Conservation (phyloP, 2,888 invertebrate species). For the Diarsia brunnea region DNA sequence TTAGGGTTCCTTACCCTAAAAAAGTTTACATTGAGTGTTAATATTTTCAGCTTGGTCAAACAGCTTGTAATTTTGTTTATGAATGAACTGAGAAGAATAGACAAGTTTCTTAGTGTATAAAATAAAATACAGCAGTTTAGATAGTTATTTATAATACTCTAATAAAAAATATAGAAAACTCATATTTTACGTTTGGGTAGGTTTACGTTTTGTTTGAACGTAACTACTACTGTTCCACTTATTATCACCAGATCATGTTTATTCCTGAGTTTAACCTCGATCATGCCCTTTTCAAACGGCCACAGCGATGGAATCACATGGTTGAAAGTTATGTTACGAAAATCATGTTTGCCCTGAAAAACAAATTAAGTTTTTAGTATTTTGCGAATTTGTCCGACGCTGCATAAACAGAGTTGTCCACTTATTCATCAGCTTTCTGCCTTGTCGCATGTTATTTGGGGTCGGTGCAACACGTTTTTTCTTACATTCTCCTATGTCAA, state of each 20-base stretch:
- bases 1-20: no score
- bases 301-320: constrained; percentile 2
- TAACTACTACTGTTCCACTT: neutral
- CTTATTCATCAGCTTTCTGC: no score
- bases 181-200: neutral
- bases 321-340: constrained; percentile 14
- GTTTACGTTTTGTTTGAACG: constrained; percentile 16
- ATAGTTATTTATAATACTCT: neutral
- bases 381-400: neutral
- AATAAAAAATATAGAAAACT: neutral
- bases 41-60: no score
- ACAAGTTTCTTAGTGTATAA: neutral
- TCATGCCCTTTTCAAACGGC: constrained; percentile 34
- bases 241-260: neutral
- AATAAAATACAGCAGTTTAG: neutral
- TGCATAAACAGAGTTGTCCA: no score
- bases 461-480: no score
- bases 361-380: neutral
- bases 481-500: no score
- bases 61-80: no score
- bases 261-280: neutral
- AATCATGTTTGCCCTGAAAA: constrained; percentile 12
- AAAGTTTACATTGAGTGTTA: no score
- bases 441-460: no score
- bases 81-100: no score